Base-by-base conservation (phyloP, 2,888 invertebrate species). In the Cryptocheilus praepositus region DNA sequence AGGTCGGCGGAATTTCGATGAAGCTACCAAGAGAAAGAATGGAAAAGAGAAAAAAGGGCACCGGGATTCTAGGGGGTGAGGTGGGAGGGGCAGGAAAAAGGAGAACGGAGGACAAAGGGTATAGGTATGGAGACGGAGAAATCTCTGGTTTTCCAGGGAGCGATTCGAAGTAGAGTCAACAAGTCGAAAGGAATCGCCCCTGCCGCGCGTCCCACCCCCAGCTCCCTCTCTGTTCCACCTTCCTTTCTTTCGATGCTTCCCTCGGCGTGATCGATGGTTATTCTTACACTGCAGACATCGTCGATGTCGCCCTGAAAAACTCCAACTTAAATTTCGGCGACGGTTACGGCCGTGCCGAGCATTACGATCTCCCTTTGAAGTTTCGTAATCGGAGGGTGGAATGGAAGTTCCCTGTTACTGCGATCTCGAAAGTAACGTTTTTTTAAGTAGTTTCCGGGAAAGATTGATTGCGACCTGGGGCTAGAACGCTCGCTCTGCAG, bases 1-100 rank as follows among this genome's bases (percentile, higher is more conserved):
- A 82, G 82, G 82, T 79, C 82, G 77, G 74, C 77, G 79, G 84
- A 86, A 86, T 86, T 84, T 82, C 81, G 84, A 86, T 84, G 83
- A 85, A 83, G 77, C 77, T 71, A 64, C 75, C 71, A 62, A 63
- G 58, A 51, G 49, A 53, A 49, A 67, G 57, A 61, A 21, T 44
- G 56, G 19, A 19, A 51, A 21, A 55, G 45, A 43, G 55, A 15
- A n/a, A 55, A 25, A 36, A 36, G 36, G 36, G 8, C 36, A 11
- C 36, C 36, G 36, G 1, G 36, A 36, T 36, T 11, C 4, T 36
- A 11, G 4, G 36, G 36, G 13, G 36, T n/a, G n/a, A 11, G 36
- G 36, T 11, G 46, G 43, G 19, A 3, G 36, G 45, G 19, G 22
- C 8, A 16, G 19, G 45, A 36, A 54, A n/a, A 61, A n/a, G 4